Conservation (phyloP, 2,113 vertebrate genomes). For the Oncorhynchus clarkii region DNA sequence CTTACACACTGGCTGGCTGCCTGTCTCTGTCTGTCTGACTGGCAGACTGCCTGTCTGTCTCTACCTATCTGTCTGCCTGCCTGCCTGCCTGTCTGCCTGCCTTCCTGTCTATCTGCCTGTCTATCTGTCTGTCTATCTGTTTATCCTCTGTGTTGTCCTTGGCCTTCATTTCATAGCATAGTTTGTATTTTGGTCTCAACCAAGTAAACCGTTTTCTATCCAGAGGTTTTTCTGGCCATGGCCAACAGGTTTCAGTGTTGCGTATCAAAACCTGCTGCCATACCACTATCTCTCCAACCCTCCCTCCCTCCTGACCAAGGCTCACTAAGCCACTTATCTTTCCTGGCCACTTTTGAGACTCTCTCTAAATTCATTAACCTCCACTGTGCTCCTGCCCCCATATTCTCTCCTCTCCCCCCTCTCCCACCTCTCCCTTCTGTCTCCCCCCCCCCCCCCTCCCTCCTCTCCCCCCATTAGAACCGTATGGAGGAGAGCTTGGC, state of each 20-base stretch:
- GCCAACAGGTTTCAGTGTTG: conserved; percentile 58
- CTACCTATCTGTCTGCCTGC: not conserved
- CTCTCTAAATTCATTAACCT: conserved; percentile 54
- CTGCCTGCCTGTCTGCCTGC: too few species aligned
- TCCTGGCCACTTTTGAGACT: conserved; percentile 40
- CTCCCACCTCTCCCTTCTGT: not conserved
- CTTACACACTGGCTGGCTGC: not conserved
- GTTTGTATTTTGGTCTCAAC: too few species aligned
- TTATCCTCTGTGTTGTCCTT: not conserved
- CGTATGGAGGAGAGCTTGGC: conserved; percentile 89
- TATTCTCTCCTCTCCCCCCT: conserved; percentile 9
- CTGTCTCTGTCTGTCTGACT: not conserved
- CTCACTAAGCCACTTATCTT: conserved; percentile 34
- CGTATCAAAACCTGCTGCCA: conserved; percentile 19
- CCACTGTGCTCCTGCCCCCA: conserved; percentile 16
- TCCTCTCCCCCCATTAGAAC: conserved; percentile 69
- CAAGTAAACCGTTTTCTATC: not conserved
- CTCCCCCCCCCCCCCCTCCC: not conserved
- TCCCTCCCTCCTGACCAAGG: not conserved
- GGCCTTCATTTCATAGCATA: not conserved
- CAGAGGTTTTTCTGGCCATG: conserved; percentile 1
- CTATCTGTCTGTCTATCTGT: not conserved
- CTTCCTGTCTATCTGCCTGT: not conserved
- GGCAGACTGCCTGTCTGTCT: not conserved
- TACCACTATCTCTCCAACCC: conserved; percentile 26